phyloP scores from a whole-genome alignment of 1,140 invertebrate genomes.

The Drosophila pectinifera region DNA sequence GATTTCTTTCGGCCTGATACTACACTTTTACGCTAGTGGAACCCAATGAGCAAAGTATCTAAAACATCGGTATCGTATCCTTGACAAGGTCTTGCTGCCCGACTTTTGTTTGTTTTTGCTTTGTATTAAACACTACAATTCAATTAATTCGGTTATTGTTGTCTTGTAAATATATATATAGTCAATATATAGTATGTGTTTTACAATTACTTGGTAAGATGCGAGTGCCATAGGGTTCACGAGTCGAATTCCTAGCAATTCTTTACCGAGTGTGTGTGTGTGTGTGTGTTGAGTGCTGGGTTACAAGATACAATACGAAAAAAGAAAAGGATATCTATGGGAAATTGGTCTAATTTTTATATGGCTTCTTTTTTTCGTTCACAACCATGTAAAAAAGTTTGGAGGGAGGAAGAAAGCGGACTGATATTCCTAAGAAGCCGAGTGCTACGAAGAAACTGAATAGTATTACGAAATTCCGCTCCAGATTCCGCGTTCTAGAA shows the following conservation, averaged over 20 bases:
- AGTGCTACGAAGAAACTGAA: background rate
- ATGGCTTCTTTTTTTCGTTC: slow-evolving; percentile 37
- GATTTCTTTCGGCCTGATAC: background rate
- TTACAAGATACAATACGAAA: slow-evolving; percentile 5
- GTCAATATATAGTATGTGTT: slow-evolving; percentile 32
- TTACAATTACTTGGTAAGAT: slow-evolving; percentile 41
- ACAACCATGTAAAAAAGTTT: slow-evolving; percentile 66
- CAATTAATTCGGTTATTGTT: slow-evolving; percentile 34
- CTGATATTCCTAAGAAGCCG: slow-evolving; percentile 36
- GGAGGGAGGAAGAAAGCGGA: slow-evolving; percentile 24
- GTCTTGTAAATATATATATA: slow-evolving; percentile 53
- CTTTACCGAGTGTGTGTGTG: background rate
- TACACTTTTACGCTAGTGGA: slow-evolving; percentile 38
- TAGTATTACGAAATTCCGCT: background rate
- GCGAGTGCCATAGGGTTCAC: slow-evolving; percentile 64
- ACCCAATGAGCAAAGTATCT: slow-evolving; percentile 72
- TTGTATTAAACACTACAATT: slow-evolving; percentile 47
- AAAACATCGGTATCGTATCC: slow-evolving; percentile 42
- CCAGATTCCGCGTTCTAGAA: background rate
- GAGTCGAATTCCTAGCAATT: slow-evolving; percentile 48
- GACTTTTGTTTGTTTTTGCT: slow-evolving; percentile 12
- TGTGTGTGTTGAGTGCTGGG: slow-evolving; percentile 18
- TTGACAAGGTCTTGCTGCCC: slow-evolving; percentile 10
- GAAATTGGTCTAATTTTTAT: slow-evolving; percentile 40
- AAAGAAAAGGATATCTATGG: slow-evolving; percentile 5